Percentiles rank a stretch among this genome's conserved stretches.
phyloP scores from a whole-genome alignment of 2,113 vertebrate species.

The Thryonomys swinderianus region DNA sequence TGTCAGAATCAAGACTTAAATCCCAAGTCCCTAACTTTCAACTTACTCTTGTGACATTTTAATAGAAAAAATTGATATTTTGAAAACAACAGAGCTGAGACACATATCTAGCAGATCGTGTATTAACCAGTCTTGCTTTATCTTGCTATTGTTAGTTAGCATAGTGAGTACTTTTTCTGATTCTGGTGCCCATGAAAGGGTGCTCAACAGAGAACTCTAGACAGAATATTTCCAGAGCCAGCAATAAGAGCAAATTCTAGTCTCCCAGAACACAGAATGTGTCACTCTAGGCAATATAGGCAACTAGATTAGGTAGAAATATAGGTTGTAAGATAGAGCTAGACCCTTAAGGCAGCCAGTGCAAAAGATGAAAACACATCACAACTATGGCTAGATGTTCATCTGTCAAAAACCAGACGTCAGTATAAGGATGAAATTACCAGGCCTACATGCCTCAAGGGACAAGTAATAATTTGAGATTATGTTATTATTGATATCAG shows the following conservation, averaged over 20 bases:
- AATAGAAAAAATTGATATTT: background rate
- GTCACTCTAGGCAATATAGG: background rate
- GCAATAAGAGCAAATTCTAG: background rate
- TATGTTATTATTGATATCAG: background rate
- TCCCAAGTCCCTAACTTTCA: background rate
- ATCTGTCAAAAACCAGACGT: background rate
- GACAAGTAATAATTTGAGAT: background rate
- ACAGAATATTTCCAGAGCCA: background rate
- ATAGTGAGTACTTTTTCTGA: constrained; percentile 37
- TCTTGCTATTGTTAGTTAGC: constrained; percentile 4
- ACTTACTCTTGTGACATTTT: background rate
- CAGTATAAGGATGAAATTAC: background rate
- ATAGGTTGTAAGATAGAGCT: background rate
- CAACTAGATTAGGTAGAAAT: background rate
- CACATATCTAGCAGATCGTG: background rate
- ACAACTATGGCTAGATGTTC: background rate
- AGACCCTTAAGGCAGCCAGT: background rate
- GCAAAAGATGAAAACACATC: background rate
- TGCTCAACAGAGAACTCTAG: background rate
- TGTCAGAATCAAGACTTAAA: constrained; percentile 15
- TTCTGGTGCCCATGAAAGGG: background rate
- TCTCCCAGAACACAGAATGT: background rate
- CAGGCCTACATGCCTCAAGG: background rate
- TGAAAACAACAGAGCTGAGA: background rate
- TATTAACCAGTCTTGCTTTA: constrained; percentile 5